Conservation (phyloP, 2,797 vertebrate species). For the Caiman crocodilus region DNA sequence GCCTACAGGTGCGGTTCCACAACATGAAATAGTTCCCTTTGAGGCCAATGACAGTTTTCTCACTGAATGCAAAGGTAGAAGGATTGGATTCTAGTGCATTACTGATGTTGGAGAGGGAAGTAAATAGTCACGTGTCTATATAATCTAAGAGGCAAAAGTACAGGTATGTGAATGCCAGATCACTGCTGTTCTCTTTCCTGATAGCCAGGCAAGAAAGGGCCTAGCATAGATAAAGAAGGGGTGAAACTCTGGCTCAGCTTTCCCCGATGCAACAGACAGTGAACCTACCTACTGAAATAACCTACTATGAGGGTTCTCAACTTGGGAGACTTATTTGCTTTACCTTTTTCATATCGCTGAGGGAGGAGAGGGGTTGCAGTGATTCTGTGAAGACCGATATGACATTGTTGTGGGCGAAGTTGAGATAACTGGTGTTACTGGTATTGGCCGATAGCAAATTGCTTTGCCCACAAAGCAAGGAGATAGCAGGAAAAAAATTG, state of each 20-base stretch:
- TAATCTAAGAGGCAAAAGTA: too few species aligned
- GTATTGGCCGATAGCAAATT: not conserved
- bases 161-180: not conserved
- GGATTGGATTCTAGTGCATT: not conserved
- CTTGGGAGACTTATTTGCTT: not conserved
- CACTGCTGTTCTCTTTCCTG: not conserved
- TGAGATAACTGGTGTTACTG: not conserved
- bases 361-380: not conserved
- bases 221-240: not conserved
- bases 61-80: not conserved
- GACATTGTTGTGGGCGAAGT: too few species aligned
- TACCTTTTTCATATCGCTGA: not conserved
- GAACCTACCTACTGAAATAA: not conserved
- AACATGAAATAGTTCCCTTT: not conserved
- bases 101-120: not conserved
- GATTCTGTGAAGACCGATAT: not conserved
- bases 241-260: not conserved
- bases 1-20: accelerated
- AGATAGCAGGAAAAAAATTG: not conserved
- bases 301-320: not conserved
- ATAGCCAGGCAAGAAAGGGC: not conserved
- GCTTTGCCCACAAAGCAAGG: not conserved
- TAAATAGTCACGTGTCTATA: accelerated
- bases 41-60: not conserved
- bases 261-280: not conserved